These are phyloP conservation scores for Drosophila elegans DNA, from an alignment of 1,140 invertebrate genomes.

Conservation along the genomic window DNA sequence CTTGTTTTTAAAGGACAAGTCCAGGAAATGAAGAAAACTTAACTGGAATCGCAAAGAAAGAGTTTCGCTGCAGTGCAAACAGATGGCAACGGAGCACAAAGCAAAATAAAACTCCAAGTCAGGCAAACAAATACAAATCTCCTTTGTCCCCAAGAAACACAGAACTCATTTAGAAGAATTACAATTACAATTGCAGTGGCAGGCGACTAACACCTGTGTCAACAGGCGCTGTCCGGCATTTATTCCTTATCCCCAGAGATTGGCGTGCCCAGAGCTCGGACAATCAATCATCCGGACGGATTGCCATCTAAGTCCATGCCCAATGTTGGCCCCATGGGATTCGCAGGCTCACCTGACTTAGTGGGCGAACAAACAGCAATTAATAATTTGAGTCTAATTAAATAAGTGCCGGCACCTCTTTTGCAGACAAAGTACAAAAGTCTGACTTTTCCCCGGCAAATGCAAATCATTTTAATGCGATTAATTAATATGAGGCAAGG, in stretches of 20 bases:
- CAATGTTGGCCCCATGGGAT: conserved; percentile 1
- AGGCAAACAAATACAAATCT: conserved; percentile 31
- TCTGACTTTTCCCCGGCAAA: conserved; percentile 12
- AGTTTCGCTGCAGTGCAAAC: conserved; percentile 5
- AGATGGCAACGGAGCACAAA: conserved; percentile 4
- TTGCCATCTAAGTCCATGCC: conserved; percentile 56
- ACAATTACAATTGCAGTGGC: conserved; percentile 63
- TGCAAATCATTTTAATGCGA: conserved; percentile 70
- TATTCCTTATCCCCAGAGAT: conserved; percentile 6
- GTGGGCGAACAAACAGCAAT: conserved; percentile 21
- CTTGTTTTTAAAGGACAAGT: conserved; percentile 4
- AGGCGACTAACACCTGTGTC: conserved; percentile 61
- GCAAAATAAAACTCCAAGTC: conserved; percentile 13
- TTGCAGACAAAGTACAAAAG: conserved; percentile 28
- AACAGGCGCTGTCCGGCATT: conserved; percentile 27
- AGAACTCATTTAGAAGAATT: conserved; percentile 59
- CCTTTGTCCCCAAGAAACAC: conserved; percentile 34
- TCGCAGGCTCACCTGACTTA: conserved; percentile 11
- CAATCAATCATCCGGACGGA: conserved; percentile 65
- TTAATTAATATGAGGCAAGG: conserved; percentile 62
- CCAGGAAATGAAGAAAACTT: conserved; percentile 8
- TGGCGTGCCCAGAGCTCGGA: conserved; percentile 17
- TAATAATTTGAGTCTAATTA: conserved; percentile 64
- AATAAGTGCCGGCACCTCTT: conserved; percentile 9
- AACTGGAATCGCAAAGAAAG: not conserved